These are phyloP conservation scores for Natator depressus DNA, from an alignment of 2,113 vertebrate species.

Conservation along the genomic window DNA sequence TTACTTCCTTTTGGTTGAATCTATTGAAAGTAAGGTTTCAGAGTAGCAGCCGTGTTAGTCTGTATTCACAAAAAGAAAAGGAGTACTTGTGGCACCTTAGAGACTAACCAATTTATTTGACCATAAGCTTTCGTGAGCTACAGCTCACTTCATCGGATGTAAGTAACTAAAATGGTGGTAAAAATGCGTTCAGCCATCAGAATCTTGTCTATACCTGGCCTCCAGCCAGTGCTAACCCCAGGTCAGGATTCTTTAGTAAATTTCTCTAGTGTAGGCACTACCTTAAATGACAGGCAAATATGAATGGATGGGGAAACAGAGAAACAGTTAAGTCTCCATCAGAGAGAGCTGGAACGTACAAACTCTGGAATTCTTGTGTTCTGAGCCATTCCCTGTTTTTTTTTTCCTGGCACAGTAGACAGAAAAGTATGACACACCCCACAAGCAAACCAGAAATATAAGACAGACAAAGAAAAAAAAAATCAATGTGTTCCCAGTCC, in stretches of 20 bases:
- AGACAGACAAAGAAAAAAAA: neutral
- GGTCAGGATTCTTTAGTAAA: neutral
- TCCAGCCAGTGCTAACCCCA: rapidly evolving
- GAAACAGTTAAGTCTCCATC: neutral
- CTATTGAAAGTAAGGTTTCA: neutral
- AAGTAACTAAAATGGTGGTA: neutral
- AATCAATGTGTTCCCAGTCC: neutral
- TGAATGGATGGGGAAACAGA: neutral
- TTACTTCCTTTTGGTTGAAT: neutral
- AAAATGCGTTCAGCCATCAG: rapidly evolving
- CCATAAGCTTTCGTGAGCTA: no score
- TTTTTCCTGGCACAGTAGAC: neutral
- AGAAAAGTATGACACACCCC: neutral
- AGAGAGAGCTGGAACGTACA: neutral
- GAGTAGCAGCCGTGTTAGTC: no score
- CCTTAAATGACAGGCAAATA: rapidly evolving
- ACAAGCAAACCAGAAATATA: neutral
- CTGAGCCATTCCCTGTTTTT: neutral
- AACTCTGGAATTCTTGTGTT: neutral
- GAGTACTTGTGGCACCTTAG: no score
- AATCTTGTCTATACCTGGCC: neutral
- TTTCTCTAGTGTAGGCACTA: neutral
- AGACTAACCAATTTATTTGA: no score
- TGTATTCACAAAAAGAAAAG: no score
- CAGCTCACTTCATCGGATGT: no score